Base-by-base conservation (phyloP, 2,113 vertebrate species). In the Electrona antarctica region DNA sequence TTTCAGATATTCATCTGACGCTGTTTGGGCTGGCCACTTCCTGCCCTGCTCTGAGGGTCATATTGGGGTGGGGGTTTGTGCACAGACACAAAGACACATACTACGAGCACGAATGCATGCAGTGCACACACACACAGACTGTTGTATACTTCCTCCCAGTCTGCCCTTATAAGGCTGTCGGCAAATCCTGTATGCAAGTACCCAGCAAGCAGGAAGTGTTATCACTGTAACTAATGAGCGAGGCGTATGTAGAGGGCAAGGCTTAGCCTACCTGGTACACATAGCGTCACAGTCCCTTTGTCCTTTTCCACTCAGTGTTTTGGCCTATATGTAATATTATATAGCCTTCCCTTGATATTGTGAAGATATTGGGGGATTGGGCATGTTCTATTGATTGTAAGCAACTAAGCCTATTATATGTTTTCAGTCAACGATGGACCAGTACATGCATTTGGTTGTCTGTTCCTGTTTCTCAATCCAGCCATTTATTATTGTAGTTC, bases 131-230 rank as follows among this genome's bases (percentile, higher is more conserved):
- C 21, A 48, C 61, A 62, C 41, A 64, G 7, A 4, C 5, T 8
- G 77, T 52, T 56, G 63, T 33, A 55, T 70, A 29, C 66, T 15
- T 70, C 84, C 73, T 84, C 83, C 80, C 75, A n/a, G 73, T 83
- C 65, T 87, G 79, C 72, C 89, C 86, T 72, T 88, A 85, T 90
- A 90, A 84, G 91, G 90, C 76, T 81, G 13, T 60, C 47, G 51
- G 67, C 80, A 64, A 33, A 62, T 81, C 83, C 73, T 80, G 73
- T 73, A 64, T 82, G 73, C 55, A 41, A 50, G 58, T 74, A 48
- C 76, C 46, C 54, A 58, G 54, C 77, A 76, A 85, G 84, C 87
- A 89, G 91, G 91, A 92, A 89, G 79, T 83, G 47, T 51, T 63
- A 48, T 85, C 77, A 80, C 74, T 74, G 33, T 41, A 41, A 73